These are phyloP conservation scores for Romanogobio albipinnatus DNA, from an alignment of 2,113 vertebrate species.

Conservation along the genomic window DNA sequence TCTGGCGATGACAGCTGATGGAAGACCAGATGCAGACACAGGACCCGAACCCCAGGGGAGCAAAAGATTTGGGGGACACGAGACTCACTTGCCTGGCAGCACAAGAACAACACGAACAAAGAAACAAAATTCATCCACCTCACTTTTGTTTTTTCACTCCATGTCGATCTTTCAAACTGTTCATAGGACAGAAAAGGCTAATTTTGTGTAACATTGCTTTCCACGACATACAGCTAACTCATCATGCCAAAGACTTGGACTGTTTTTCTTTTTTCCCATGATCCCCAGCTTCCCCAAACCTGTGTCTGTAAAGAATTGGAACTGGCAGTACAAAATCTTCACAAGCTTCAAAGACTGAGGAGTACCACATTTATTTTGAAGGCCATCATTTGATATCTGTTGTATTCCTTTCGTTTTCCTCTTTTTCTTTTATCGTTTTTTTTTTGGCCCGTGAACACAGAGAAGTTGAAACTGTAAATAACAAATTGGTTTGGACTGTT, in stretches of 20 bases:
- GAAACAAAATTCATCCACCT: constrained; percentile 48
- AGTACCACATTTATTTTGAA: constrained; percentile 59
- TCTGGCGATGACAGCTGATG: constrained; percentile 49
- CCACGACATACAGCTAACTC: constrained; percentile 79
- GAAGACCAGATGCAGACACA: constrained; percentile 62
- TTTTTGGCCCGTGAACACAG: constrained; percentile 50
- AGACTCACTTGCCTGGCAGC: constrained; percentile 56
- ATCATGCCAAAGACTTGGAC: constrained; percentile 82
- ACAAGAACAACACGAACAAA: constrained; percentile 42
- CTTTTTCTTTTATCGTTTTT: constrained; percentile 43
- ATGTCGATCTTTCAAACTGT: constrained; percentile 45
- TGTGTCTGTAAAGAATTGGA: constrained; percentile 68
- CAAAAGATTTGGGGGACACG: constrained; percentile 57
- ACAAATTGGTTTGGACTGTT: constrained; percentile 45
- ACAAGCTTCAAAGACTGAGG: constrained; percentile 49
- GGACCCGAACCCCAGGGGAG: constrained; percentile 59
- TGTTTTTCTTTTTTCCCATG: constrained; percentile 51
- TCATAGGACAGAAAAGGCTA: constrained; percentile 41
- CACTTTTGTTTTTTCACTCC: constrained; percentile 58
- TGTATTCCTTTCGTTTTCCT: constrained; percentile 42
- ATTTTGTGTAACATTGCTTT: constrained; percentile 53
- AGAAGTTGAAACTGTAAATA: constrained; percentile 42
- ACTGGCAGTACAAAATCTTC: constrained; percentile 54
- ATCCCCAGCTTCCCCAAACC: constrained; percentile 69
- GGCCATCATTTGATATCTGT: constrained; percentile 48